Conservation (phyloP, 2,113 vertebrate genomes). For the Silurus meridionalis region DNA sequence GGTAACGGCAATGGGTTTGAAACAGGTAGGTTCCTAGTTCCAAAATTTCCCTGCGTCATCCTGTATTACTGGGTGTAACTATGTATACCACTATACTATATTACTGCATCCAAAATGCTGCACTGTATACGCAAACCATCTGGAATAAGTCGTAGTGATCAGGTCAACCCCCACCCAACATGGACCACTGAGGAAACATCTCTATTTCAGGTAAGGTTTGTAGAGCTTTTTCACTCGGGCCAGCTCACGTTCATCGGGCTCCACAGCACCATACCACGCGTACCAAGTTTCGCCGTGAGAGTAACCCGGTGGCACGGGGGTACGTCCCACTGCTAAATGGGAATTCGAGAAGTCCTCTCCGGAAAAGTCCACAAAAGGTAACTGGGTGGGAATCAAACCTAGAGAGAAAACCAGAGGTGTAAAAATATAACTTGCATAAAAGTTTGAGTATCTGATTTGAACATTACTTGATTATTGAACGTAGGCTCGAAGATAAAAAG, state of each 20-base stretch:
- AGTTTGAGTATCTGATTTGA: no score
- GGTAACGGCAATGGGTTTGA: no score
- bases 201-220: constrained; percentile 71
- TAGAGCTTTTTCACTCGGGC: constrained; percentile 77
- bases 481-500: no score
- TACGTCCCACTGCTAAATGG: constrained; percentile 81
- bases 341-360: constrained; percentile 75
- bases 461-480: no score
- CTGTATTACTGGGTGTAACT: no score
- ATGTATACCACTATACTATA: no score
- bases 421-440: no score
- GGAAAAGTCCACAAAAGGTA: constrained; percentile 72
- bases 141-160: no score
- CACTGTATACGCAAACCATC: no score
- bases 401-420: background rate
- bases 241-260: constrained; percentile 73
- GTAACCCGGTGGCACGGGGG: constrained; percentile 67
- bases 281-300: constrained; percentile 75
- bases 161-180: background rate
- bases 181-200: background rate
- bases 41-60: no score
- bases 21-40: no score
- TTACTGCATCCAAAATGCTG: no score
- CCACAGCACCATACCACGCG: constrained; percentile 79
- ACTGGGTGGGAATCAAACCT: constrained; percentile 79